These are phyloP conservation scores for Alentia gelatinosa DNA, from an alignment of 2,888 invertebrate species.

Conservation along the genomic window DNA sequence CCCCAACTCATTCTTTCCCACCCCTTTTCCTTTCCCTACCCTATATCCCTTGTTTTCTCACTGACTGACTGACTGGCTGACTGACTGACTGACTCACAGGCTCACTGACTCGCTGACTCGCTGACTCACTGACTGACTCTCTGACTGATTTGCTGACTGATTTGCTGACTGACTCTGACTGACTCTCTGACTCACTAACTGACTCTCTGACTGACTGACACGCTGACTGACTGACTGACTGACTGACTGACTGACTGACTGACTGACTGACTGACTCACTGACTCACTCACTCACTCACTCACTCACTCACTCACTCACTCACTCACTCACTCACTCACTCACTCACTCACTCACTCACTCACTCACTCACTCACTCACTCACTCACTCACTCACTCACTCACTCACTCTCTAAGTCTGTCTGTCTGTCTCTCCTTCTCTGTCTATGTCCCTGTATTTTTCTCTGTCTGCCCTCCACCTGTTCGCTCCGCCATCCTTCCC, in stretches of 20 bases:
- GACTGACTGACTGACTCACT: too few species aligned
- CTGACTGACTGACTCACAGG: too few species aligned
- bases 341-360: conserved; percentile 28
- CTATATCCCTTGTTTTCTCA: too few species aligned
- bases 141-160: too few species aligned
- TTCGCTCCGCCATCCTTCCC: neutral
- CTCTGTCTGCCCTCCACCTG: neutral
- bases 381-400: neutral
- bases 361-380: neutral
- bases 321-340: conserved; percentile 7
- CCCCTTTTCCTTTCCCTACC: neutral
- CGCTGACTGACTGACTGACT: too few species aligned
- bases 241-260: too few species aligned
- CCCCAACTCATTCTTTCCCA: neutral
- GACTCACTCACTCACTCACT: neutral
- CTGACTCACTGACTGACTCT: too few species aligned
- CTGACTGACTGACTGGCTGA: too few species aligned
- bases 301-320: conserved; percentile 25
- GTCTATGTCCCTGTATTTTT: neutral
- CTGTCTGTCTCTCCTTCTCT: neutral
- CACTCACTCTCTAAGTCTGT: neutral
- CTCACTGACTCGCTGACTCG: too few species aligned
- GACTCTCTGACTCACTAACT: too few species aligned
- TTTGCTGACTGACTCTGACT: too few species aligned
- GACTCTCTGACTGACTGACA: too few species aligned